A percentile compares a stretch with the other conserved stretches of the same genome.
Evolutionary conservation across 1,140 invertebrate species (phyloP).

Genomic region (Drosophila jambulina): DNA sequence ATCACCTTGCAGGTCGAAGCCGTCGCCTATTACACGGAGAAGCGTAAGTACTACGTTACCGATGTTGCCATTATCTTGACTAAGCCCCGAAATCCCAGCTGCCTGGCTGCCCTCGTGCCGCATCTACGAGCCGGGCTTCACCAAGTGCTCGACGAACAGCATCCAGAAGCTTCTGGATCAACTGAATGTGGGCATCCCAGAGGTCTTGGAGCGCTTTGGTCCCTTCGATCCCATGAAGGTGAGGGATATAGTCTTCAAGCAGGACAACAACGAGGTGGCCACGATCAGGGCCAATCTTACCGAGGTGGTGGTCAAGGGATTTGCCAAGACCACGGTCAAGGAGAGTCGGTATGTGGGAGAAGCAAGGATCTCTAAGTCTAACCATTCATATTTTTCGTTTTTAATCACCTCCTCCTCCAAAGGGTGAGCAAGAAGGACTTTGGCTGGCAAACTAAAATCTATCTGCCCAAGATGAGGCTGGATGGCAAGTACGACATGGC

Average conservation of each 20-base stretch:
- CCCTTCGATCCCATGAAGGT: slow-evolving; percentile 72
- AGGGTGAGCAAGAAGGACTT: slow-evolving; percentile 88
- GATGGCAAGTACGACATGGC: slow-evolving; percentile 89
- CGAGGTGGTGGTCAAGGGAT: slow-evolving; percentile 87
- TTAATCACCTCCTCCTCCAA: neutral
- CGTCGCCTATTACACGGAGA: slow-evolving; percentile 65
- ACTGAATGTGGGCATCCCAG: slow-evolving; percentile 85
- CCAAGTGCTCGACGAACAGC: slow-evolving; percentile 88
- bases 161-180: slow-evolving; percentile 87
- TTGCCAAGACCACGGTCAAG: slow-evolving; percentile 87
- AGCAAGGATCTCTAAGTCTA: neutral
- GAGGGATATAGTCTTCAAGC: slow-evolving; percentile 68
- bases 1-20: slow-evolving; percentile 34
- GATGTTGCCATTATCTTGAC: neutral
- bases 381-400: neutral
- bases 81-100: slow-evolving; percentile 83
- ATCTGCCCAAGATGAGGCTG: slow-evolving; percentile 88
- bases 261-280: slow-evolving; percentile 87
- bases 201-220: slow-evolving; percentile 58
- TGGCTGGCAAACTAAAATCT: slow-evolving; percentile 88
- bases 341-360: slow-evolving; percentile 85
- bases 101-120: slow-evolving; percentile 88
- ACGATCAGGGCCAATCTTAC: slow-evolving; percentile 89
- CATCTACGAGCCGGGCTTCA: slow-evolving; percentile 87
- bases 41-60: slow-evolving; percentile 51